Percentiles rank a stretch among this genome's conserved stretches.
These are phyloP conservation scores for Clarias laeviceps DNA, from an alignment of 2,797 vertebrate species.

Conservation along the genomic window DNA sequence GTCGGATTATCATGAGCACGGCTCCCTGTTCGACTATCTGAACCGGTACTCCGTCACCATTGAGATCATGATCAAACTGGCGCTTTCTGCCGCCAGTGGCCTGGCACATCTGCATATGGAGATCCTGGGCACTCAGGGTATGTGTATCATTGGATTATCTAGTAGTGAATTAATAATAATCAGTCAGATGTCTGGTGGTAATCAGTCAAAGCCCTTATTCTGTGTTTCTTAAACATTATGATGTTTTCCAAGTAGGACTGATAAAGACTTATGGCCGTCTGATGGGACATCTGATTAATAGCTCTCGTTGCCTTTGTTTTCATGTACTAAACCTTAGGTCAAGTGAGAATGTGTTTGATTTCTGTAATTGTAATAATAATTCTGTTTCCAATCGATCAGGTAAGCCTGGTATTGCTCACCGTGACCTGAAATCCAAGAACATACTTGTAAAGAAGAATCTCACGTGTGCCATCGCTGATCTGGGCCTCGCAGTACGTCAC, in stretches of 20 bases:
- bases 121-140: constrained; percentile 95
- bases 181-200: background rate
- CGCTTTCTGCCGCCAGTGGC: constrained; percentile 90
- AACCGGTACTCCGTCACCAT: constrained; percentile 89
- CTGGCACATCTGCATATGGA: constrained; percentile 97
- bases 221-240: background rate
- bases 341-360: background rate
- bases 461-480: constrained; percentile 91
- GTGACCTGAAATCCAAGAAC: constrained; percentile 95
- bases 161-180: background rate
- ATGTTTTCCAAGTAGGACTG: background rate
- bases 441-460: constrained; percentile 95
- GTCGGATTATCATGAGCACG: constrained; percentile 93
- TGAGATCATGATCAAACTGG: constrained; percentile 92
- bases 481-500: constrained; percentile 91
- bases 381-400: constrained; percentile 67
- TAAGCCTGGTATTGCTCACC: constrained; percentile 94
- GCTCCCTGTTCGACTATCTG: constrained; percentile 93
- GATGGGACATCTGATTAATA: background rate
- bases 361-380: background rate
- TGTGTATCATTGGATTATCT: constrained; percentile 18
- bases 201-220: background rate
- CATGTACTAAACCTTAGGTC: background rate
- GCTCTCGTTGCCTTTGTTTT: background rate
- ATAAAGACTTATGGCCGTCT: background rate